Evolutionary conservation across 2,113 vertebrate species (phyloP), one percentile per base, ranked within the genome.

Genomic region (Pyxicephalus adspersus): DNA sequence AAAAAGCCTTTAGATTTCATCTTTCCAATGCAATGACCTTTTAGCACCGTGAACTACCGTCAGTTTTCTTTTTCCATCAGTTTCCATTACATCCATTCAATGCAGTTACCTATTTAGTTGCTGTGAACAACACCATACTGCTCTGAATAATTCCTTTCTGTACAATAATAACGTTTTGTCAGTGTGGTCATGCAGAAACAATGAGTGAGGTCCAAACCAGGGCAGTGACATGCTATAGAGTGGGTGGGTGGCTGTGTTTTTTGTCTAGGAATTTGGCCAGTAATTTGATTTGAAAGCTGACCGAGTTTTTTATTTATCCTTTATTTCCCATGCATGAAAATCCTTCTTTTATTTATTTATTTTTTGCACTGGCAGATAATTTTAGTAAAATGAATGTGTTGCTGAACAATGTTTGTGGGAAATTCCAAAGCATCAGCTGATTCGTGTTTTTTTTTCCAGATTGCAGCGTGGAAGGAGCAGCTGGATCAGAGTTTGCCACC

Each of bases 401-500:
- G 61, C 61, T 2, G 5, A 18, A 23, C 26, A 28, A 19, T 29
- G 18, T 29, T 61, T 61, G 38, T 19, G 5, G 38, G 38, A 23
- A 23, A 16, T 68, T 25, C 20, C 25, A 28, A 45, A 45, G 38
- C 38, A 25, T 76, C 31, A 20, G 0, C 29, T 58, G 38, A 45
- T 45, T 8, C 15, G 11, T 13, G 15, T 26, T 58, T 28, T 51
- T n/a, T 1, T 51, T 18, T 76, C 5, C 29, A 99, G 97, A 89
- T 98, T 18, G 90, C 89, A 0, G 83, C 91, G 28, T 96, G 95
- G 89, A 95, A 91, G 86, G 73, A 60, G 0, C 87, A 91, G 81
- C 86, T 98, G 87, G 94, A 97, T 52, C 76, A 81, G 77, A 90
- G 87, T 84, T 87, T 98, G 54, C 96, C 97, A 0, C 51, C 89